Conservation (phyloP, 2,888 invertebrate genomes). For the Pinctada fucata region DNA sequence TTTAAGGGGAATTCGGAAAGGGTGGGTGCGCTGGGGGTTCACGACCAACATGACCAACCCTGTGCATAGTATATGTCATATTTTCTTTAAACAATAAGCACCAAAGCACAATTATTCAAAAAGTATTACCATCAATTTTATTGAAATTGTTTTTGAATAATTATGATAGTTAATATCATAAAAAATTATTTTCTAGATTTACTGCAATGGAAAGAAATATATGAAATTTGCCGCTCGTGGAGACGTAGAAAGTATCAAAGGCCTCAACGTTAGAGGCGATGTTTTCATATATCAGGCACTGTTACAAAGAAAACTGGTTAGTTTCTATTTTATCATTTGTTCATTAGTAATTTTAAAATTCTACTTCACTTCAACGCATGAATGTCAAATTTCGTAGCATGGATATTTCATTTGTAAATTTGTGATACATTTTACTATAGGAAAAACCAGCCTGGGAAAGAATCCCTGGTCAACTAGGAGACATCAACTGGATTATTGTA, state of each 20-base stretch:
- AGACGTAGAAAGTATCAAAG: constrained; percentile 45
- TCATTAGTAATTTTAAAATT: too few species aligned
- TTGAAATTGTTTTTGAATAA: too few species aligned
- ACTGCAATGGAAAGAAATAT: constrained; percentile 50
- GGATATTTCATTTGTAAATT: not conserved
- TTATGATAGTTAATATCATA: too few species aligned
- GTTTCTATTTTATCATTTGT: constrained; percentile 13
- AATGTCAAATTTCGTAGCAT: not conserved
- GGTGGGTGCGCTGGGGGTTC: too few species aligned
- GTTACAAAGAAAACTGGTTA: constrained; percentile 52
- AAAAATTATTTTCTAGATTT: constrained; percentile 38
- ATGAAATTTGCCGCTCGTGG: constrained; percentile 48
- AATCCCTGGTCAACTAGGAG: constrained; percentile 47
- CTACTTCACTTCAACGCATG: too few species aligned
- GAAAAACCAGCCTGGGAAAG: constrained; percentile 44
- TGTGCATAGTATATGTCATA: too few species aligned
- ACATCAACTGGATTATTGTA: constrained; percentile 50
- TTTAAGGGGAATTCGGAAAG: too few species aligned
- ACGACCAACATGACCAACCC: too few species aligned
- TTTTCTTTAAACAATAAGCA: too few species aligned
- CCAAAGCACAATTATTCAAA: too few species aligned
- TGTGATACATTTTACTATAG: constrained; percentile 26
- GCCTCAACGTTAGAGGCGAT: constrained; percentile 51
- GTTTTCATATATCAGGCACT: constrained; percentile 53
- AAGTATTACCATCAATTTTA: too few species aligned